Evolutionary conservation across 2,888 invertebrate species (phyloP).

Genomic region (Ectemnius cavifrons): DNA sequence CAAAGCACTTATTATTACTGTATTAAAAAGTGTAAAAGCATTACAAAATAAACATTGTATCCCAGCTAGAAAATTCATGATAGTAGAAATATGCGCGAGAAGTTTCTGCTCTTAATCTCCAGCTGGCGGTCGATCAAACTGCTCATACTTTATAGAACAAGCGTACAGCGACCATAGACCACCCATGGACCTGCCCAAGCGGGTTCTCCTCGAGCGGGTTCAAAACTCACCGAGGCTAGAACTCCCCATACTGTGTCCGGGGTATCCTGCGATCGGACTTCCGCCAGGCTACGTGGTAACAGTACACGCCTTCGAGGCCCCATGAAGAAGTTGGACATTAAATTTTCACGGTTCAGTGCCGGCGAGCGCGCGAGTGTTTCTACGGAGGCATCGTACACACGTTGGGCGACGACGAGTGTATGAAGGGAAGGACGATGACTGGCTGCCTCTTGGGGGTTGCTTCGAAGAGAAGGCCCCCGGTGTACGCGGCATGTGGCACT

Average conservation of each 20-base stretch:
- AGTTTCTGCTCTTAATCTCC: constrained; percentile 35
- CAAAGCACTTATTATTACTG: too few relatives aligned
- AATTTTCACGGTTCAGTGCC: constrained; percentile 65
- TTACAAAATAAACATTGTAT: too few relatives aligned
- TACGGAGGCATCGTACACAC: constrained; percentile 15
- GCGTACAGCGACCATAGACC: constrained; percentile 42
- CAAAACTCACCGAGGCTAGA: constrained; percentile 37
- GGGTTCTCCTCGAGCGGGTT: constrained; percentile 27
- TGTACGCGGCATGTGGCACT: constrained; percentile 61
- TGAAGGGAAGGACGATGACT: too few relatives aligned
- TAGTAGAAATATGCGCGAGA: constrained; percentile 1
- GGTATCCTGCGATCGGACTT: constrained; percentile 35
- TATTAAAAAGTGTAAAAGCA: too few relatives aligned
- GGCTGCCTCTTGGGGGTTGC: constrained; percentile 18
- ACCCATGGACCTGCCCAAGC: constrained; percentile 53
- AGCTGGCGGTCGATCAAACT: constrained; percentile 48
- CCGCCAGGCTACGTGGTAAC: constrained; percentile 38
- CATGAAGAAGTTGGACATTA: constrained; percentile 56
- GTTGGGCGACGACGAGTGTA: too few relatives aligned
- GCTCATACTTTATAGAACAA: constrained; percentile 43
- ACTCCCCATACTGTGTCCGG: constrained; percentile 21
- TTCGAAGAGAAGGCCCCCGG: constrained; percentile 33
- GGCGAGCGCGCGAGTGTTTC: constrained; percentile 48
- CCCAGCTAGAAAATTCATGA: too few relatives aligned
- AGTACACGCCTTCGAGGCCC: constrained; percentile 32